A percentile compares a stretch with the other conserved stretches of the same genome.
phyloP scores from a whole-genome alignment of 2,888 invertebrate genomes.

The Mythimna lalbum region DNA sequence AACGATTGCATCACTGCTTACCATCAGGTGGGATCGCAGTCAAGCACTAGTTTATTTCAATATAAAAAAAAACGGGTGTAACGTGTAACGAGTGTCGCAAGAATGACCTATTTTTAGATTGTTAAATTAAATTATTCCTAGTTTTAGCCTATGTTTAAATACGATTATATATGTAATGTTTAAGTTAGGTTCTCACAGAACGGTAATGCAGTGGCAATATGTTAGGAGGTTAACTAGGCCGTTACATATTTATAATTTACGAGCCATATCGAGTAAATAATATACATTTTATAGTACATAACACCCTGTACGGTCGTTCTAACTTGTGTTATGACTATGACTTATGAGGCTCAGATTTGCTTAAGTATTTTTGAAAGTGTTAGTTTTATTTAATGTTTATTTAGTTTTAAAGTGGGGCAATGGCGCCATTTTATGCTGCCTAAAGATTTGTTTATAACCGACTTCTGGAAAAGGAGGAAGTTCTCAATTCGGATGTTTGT shows the following conservation, averaged over 20 bases:
- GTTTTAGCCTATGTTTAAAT: not conserved
- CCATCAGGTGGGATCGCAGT: no score
- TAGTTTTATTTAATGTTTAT: constrained; percentile 1
- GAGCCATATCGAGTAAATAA: constrained; percentile 47
- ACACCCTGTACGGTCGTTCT: constrained; percentile 26
- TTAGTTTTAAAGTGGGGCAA: constrained; percentile 1
- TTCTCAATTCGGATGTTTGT: no score
- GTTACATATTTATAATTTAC: constrained; percentile 57
- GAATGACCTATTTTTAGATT: not conserved
- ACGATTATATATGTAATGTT: constrained; percentile 4
- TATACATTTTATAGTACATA: constrained; percentile 39
- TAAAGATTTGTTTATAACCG: no score
- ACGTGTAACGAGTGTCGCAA: not conserved
- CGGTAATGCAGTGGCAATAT: constrained; percentile 25
- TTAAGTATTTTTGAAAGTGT: constrained; percentile 17
- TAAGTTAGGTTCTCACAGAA: constrained; percentile 4
- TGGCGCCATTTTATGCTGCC: not conserved
- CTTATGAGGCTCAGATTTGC: constrained; percentile 39
- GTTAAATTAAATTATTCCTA: not conserved
- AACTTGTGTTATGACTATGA: constrained; percentile 34
- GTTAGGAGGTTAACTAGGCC: constrained; percentile 51
- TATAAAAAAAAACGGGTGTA: no score
- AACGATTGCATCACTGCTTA: no score
- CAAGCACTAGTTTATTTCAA: no score
- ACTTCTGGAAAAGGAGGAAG: no score